phyloP scores from a whole-genome alignment of 2,113 vertebrate species.

The human region DNA sequence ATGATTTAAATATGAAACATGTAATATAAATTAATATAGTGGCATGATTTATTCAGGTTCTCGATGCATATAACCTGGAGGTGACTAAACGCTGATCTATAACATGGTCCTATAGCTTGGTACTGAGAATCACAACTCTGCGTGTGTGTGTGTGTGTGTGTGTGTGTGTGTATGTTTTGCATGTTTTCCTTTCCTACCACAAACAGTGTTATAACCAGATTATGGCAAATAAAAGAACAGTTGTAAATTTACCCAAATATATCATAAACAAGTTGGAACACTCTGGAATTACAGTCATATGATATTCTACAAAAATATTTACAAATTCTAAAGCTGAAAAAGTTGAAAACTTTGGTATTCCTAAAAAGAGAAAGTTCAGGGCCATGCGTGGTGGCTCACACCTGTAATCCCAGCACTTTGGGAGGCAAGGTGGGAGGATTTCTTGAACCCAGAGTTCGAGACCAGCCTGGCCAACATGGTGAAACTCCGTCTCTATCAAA shows the following conservation, averaged over 20 bases:
- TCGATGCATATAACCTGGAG: neutral
- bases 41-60: neutral
- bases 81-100: neutral
- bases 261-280: neutral
- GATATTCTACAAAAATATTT: neutral
- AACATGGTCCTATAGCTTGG: neutral
- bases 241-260: neutral
- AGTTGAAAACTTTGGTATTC: constrained; percentile 25
- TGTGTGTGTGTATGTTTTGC: neutral
- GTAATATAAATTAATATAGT: neutral
- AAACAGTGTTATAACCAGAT: neutral
- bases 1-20: neutral
- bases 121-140: neutral
- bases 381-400: too few relatives aligned
- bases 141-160: neutral
- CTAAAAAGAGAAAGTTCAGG: neutral
- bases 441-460: too few relatives aligned
- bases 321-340: constrained; percentile 6
- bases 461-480: too few relatives aligned
- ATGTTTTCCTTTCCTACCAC: neutral
- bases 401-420: too few relatives aligned
- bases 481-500: too few relatives aligned
- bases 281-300: neutral
- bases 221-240: neutral
- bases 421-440: too few relatives aligned